A percentile compares a stretch with the other conserved stretches of the same genome.
Conservation (phyloP, 2,113 vertebrate genomes). For the Chloropsis cyanopogon region DNA sequence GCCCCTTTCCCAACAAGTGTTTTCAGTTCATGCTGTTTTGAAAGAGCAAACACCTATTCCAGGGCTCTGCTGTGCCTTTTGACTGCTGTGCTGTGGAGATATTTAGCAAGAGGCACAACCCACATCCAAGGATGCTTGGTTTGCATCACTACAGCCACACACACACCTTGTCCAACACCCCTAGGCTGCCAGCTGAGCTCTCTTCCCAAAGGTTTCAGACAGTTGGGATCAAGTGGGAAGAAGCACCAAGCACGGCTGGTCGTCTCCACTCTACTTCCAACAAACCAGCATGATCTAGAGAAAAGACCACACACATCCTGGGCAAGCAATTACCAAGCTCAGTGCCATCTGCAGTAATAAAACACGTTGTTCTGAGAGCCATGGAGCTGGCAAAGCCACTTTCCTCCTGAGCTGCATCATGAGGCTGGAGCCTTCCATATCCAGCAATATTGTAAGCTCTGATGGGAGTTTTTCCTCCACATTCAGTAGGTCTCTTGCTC, state of each 20-base stretch:
- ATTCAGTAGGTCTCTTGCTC: background rate
- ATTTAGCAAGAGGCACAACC: background rate
- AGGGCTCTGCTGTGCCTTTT: background rate
- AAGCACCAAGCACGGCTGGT: background rate
- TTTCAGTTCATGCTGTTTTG: background rate
- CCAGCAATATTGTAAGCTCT: background rate
- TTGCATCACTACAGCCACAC: background rate
- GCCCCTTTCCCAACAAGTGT: background rate
- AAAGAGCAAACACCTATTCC: fast-evolving
- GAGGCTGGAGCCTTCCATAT: background rate
- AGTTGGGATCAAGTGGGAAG: background rate
- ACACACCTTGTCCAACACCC: background rate
- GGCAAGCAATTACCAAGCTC: conserved; percentile 28
- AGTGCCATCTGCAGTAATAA: conserved; percentile 35
- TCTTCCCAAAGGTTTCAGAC: background rate
- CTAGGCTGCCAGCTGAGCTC: background rate
- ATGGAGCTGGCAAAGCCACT: background rate
- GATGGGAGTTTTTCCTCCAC: background rate
- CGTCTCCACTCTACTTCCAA: background rate
- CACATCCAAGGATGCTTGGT: background rate
- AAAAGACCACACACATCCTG: conserved; percentile 27
- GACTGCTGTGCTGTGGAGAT: background rate
- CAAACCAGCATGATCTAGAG: background rate
- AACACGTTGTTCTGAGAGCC: background rate
- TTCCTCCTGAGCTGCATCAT: background rate